A percentile compares a stretch with the other conserved stretches of the same genome.
Conservation (phyloP, 2,888 invertebrate species). For the Fabriciana adippe region DNA sequence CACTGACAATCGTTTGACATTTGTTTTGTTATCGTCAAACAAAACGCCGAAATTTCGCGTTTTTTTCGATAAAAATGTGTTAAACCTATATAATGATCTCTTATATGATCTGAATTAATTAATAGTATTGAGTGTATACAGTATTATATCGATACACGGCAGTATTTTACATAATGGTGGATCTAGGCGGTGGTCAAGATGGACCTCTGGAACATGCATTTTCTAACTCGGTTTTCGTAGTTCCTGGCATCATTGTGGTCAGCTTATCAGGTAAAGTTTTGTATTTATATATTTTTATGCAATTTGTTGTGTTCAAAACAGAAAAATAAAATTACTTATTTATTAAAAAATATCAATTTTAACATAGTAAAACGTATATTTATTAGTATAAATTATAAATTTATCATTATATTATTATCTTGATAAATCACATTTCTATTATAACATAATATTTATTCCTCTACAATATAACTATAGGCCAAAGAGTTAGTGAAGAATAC, state of each 20-base stretch:
- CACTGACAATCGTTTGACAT: constrained; percentile 27
- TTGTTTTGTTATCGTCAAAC: constrained; percentile 39
- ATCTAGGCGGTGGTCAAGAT: constrained; percentile 89
- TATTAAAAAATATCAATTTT: too few species aligned
- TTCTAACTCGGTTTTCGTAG: constrained; percentile 92
- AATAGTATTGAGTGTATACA: constrained; percentile 42
- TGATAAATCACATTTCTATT: too few species aligned
- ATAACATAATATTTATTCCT: too few species aligned
- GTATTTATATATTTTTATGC: too few species aligned
- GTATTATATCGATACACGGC: constrained; percentile 53
- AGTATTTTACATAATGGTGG: constrained; percentile 86
- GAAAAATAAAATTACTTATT: too few species aligned
- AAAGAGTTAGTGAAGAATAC: too few species aligned
- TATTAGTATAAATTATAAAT: too few species aligned
- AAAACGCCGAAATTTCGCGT: constrained; percentile 37
- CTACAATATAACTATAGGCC: too few species aligned
- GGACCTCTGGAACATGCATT: constrained; percentile 93
- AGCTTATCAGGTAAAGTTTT: constrained; percentile 86
- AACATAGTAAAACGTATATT: too few species aligned
- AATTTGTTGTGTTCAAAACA: too few species aligned
- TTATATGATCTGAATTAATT: constrained; percentile 44
- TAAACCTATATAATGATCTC: constrained; percentile 37
- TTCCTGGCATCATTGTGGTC: constrained; percentile 91
- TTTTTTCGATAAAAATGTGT: constrained; percentile 34
- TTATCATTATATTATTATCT: too few species aligned